Evolutionary conservation across 2,797 vertebrate genomes (phyloP).

Genomic region (Myotis daubentonii): DNA sequence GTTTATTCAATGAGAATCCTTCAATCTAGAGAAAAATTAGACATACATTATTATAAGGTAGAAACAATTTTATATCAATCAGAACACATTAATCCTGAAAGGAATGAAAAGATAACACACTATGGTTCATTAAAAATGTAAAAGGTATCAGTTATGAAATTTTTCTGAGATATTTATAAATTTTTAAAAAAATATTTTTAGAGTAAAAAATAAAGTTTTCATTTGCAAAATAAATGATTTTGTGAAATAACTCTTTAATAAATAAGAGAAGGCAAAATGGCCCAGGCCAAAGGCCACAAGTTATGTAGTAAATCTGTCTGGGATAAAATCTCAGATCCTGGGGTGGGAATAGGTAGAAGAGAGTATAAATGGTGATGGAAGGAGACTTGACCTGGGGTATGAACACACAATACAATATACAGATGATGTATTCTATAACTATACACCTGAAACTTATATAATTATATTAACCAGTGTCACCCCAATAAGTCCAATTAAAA

Average conservation of each 20-base stretch:
- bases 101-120: neutral
- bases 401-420: neutral
- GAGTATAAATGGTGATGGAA: neutral
- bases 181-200: neutral
- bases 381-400: neutral
- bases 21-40: slow-evolving; percentile 85
- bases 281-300: neutral
- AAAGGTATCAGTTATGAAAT: neutral
- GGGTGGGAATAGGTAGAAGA: neutral
- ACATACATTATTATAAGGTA: slow-evolving; percentile 16
- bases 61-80: neutral
- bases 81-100: neutral
- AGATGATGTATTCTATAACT: neutral
- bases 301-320: neutral
- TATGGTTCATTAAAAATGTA: neutral
- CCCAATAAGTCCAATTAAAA: neutral
- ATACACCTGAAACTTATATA: neutral
- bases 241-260: slow-evolving; percentile 6
- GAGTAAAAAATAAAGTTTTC: slow-evolving; percentile 40
- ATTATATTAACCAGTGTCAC: neutral
- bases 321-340: neutral
- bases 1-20: slow-evolving; percentile 90
- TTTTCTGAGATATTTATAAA: neutral
- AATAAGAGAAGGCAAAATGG: neutral
- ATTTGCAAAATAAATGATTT: slow-evolving; percentile 2